phyloP scores from a whole-genome alignment of 2,888 invertebrate genomes.

The Cerastis leucographa region DNA sequence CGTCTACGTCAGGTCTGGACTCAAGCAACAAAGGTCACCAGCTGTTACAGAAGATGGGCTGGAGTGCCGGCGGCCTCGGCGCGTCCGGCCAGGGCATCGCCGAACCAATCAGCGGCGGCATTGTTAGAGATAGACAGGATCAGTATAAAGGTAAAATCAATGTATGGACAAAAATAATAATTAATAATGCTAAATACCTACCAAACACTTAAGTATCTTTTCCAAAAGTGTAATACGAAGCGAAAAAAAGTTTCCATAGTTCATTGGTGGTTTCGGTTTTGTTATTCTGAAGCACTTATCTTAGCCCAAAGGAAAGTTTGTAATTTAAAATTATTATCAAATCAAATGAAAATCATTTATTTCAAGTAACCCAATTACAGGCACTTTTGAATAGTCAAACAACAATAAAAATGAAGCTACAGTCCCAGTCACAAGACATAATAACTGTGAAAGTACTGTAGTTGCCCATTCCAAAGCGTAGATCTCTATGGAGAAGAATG shows the following conservation, averaged over 20 bases:
- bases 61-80: constrained; percentile 98
- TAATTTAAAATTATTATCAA: too few species aligned
- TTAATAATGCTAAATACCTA: background rate
- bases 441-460: too few species aligned
- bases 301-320: background rate
- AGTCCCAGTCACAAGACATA: too few species aligned
- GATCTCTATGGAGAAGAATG: too few species aligned
- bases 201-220: background rate
- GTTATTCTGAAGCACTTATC: background rate
- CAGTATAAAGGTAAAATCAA: constrained; percentile 94
- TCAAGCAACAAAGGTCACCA: constrained; percentile 99
- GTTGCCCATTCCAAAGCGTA: too few species aligned
- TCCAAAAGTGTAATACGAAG: background rate
- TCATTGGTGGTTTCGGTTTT: background rate
- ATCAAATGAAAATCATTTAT: too few species aligned
- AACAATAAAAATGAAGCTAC: too few species aligned
- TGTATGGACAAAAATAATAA: background rate
- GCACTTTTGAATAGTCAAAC: too few species aligned
- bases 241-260: background rate
- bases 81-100: constrained; percentile 98
- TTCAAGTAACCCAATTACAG: too few species aligned
- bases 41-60: constrained; percentile 99
- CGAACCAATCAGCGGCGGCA: constrained; percentile 97
- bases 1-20: constrained; percentile 93
- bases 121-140: constrained; percentile 97